Evolutionary conservation across 2,888 invertebrate genomes (phyloP), one percentile per base, ranked within the genome.

Genomic region (Didymodactylos carnosus): DNA sequence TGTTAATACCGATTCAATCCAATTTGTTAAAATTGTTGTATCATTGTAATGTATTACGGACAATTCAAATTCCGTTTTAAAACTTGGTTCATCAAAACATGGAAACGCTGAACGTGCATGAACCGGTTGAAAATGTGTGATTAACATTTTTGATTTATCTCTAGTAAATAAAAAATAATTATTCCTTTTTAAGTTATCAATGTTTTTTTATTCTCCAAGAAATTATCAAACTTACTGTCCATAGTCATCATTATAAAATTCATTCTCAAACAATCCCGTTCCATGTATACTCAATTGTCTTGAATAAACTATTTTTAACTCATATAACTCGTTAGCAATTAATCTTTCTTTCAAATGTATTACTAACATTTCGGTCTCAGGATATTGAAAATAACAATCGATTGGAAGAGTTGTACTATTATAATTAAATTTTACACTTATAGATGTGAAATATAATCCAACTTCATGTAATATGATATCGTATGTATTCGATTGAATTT

Each of bases 61-160:
- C 19, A 74, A 71, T 19, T 71, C 11, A 51, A 43, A 71, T 13
- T 71, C 46, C 0, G 74, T 25, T 71, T 74, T 74, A 13, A 74
- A 74, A 40, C 62, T 27, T 11, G 74, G 74, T 39, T 74, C 74
- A 43, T 74, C 74, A 39, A 74, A 74, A 27, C 74, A 74, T 27
- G 74, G 74, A 53, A 62, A 74, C 19, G 71, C 74, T 53, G 43
- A 41, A 35, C 74, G 70, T 8, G 74, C 74, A 53, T 71, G 71
- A 25, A 74, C 62, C 7, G 74, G 74, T 27, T 74, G 53, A n/a
- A 74, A 74, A 71, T 71, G 53, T 27, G 74, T 62, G 29, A 62
- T n/a, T 35, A 62, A 11, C 4, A 62, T 62, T 35, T 35, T 29
- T 10, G 62, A 62, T 62, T 35, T 19, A 5, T 35, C 35, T 35